Percentiles rank a stretch among this genome's conserved stretches.
Conservation (phyloP, 2,888 invertebrate species). For the Limnephilus auricula region DNA sequence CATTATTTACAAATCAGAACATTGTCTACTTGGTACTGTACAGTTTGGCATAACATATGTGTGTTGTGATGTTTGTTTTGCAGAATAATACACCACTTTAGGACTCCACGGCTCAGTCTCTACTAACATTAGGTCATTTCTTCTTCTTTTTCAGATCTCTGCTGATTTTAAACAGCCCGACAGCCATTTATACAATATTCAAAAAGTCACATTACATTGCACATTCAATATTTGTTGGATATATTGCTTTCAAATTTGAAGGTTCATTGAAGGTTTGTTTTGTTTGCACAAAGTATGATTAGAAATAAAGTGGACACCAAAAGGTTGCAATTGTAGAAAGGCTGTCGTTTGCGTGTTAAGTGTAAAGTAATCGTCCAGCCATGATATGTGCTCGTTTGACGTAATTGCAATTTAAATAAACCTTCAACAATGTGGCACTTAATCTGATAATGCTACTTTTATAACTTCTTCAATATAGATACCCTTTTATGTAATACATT, state of each 20-base stretch:
- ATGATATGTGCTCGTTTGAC: not conserved
- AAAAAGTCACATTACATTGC: slow-evolving; percentile 12
- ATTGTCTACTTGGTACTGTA: slow-evolving; percentile 60
- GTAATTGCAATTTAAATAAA: slow-evolving; percentile 9
- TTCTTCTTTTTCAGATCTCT: slow-evolving; percentile 33
- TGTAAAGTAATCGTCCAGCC: not conserved
- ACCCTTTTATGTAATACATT: slow-evolving; percentile 12
- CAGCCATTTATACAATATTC: not conserved
- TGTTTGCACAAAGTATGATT: slow-evolving; percentile 7
- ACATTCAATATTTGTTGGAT: slow-evolving; percentile 21
- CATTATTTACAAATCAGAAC: slow-evolving; percentile 55
- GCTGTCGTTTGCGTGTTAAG: not conserved
- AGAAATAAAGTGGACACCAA: not conserved
- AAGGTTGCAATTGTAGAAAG: not conserved
- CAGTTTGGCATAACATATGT: slow-evolving; percentile 63
- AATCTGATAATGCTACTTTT: slow-evolving; percentile 15
- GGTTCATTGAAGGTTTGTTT: slow-evolving; percentile 22
- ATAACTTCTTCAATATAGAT: slow-evolving; percentile 23
- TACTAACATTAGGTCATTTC: slow-evolving; percentile 58
- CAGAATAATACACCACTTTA: slow-evolving; percentile 31
- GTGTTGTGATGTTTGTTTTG: slow-evolving; percentile 39
- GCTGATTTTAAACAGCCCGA: not conserved
- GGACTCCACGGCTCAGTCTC: slow-evolving; percentile 54
- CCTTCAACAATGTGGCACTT: slow-evolving; percentile 17
- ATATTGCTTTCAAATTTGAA: slow-evolving; percentile 17